Evolutionary conservation across 2,888 invertebrate species (phyloP), one percentile per base, ranked within the genome.

Genomic region (Helleia helle): DNA sequence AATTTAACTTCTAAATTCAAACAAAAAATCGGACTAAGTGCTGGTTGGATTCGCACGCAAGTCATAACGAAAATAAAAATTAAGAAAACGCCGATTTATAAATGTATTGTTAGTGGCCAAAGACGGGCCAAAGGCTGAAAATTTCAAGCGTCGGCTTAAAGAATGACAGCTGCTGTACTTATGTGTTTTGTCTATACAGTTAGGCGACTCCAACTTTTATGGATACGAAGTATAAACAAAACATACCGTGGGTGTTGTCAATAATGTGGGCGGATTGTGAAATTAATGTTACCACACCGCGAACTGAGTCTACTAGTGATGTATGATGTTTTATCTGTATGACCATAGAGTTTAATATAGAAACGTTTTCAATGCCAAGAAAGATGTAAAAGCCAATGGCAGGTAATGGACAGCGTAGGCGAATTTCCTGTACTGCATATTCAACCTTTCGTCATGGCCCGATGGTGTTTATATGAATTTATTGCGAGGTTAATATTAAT

Each of bases 331-430:
- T 49, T 56, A 54, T 43, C n/a, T 18, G 5, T 40, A 31, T 39
- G 34, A 22, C 2, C 5, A 50, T 53, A 63, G 38, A 55, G 56
- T 50, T 51, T 43, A 63, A 51, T 51, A 56, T 63, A 36, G 43
- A 46, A 49, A 42, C 14, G 5, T 24, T 41, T 22, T 42, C 52
- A 57, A 58, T 55, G 55, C 45, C 56, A 56, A 52, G 54, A 57
- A 60, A 55, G 52, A 43, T 51, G 40, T 55, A 58, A 59, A 53
- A 52, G 50, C 44, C 52, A 54, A 45, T 61, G 60, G 59, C 62
- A 65, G 65, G 66, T 70, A 65, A 67, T 65, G 58, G 64, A 52
- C 51, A 34, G 56, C 52, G 74, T 75, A 66, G 73, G 74, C 58
- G 70, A 60, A 50, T 48, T 52, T 48, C 49, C 49, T 51, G 52